phyloP scores from a whole-genome alignment of 2,888 invertebrate species.

The Hirtodrosophila alboralis region DNA sequence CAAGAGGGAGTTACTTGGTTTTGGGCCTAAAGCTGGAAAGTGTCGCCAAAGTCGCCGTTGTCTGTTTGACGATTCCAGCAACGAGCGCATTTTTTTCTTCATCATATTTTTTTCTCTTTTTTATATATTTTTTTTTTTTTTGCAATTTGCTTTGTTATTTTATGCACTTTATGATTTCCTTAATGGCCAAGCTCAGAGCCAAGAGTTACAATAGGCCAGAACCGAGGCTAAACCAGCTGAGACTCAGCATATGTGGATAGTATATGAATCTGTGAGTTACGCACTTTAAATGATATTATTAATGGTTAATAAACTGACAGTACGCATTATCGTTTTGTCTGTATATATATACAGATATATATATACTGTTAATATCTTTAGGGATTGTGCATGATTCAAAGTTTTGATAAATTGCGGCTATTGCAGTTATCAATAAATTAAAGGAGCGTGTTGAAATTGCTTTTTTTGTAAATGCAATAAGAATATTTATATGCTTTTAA shows the following conservation, averaged over 20 bases:
- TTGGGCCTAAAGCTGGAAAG: conserved; percentile 50
- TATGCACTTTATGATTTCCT: conserved; percentile 74
- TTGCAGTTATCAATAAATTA: no score
- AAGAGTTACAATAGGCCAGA: neutral
- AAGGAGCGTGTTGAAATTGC: no score
- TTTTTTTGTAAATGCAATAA: no score
- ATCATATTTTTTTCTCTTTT: no score
- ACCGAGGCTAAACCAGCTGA: no score
- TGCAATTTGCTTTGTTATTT: conserved; percentile 56
- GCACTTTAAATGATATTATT: conserved; percentile 31
- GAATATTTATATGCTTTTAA: no score
- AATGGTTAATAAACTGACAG: conserved; percentile 20
- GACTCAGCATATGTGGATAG: no score
- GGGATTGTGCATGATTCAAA: no score
- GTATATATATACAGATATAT: no score
- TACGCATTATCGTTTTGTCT: neutral
- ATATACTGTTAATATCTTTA: no score
- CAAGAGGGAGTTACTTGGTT: conserved; percentile 15
- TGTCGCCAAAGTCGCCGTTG: conserved; percentile 33
- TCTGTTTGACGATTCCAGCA: conserved; percentile 62
- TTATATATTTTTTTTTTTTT: conserved; percentile 24
- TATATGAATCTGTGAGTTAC: conserved; percentile 19
- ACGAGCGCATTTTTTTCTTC: conserved; percentile 41
- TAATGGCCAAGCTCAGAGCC: conserved; percentile 44
- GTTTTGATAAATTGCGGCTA: no score